Percentiles rank a stretch among this genome's conserved stretches.
Evolutionary conservation across 2,888 invertebrate species (phyloP).

Genomic region (Eremobia ochroleuca): DNA sequence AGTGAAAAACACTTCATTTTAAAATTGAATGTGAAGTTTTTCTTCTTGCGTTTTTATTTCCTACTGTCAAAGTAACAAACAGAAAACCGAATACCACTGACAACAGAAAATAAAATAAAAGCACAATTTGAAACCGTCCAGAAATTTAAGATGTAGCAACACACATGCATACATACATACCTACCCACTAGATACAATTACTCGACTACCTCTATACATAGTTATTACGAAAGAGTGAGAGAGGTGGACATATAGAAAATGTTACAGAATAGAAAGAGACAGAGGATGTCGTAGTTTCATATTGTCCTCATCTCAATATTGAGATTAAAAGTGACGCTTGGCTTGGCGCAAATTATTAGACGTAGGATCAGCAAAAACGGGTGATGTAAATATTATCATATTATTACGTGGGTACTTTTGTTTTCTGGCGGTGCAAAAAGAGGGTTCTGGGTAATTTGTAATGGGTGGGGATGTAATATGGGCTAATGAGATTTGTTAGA

Average conservation of each 20-base stretch:
- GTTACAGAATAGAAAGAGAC: conserved; percentile 69
- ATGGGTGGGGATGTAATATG: conserved; percentile 17
- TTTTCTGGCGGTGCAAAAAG: conserved; percentile 42
- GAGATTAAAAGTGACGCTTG: conserved; percentile 90
- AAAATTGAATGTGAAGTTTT: not conserved
- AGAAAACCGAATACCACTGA: not conserved
- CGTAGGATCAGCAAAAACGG: conserved; percentile 78
- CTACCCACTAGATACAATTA: conserved; percentile 51
- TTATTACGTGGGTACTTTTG: conserved; percentile 37
- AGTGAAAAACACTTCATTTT: too few species aligned
- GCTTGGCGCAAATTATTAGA: conserved; percentile 89
- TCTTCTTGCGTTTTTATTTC: not conserved
- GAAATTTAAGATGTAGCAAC: conserved; percentile 33
- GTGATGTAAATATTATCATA: conserved; percentile 33
- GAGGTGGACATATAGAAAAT: conserved; percentile 59
- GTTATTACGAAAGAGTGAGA: conserved; percentile 53
- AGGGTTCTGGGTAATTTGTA: conserved; percentile 16
- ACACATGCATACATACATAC: conserved; percentile 9
- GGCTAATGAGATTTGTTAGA: conserved; percentile 40
- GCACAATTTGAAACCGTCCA: conserved; percentile 17
- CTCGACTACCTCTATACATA: conserved; percentile 22
- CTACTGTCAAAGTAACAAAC: conserved; percentile 3
- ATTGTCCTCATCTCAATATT: conserved; percentile 90
- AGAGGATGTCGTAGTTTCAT: conserved; percentile 81
- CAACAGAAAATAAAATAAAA: conserved; percentile 21